These are phyloP conservation scores for Rhaphigaster nebulosa DNA, from an alignment of 2,888 invertebrate genomes.

Conservation along the genomic window DNA sequence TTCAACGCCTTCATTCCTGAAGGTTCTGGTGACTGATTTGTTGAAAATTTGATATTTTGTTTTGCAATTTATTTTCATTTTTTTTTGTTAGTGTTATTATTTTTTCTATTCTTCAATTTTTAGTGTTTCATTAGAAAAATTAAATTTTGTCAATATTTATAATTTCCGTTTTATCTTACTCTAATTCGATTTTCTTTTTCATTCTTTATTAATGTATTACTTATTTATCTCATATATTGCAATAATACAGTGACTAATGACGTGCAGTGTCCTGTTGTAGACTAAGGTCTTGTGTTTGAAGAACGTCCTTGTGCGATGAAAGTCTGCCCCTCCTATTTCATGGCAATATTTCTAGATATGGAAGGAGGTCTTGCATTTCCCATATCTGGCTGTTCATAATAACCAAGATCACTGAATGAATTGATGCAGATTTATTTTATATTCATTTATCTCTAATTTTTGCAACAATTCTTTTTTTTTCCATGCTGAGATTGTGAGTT, in stretches of 20 bases:
- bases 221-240: not conserved
- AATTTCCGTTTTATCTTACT: too few species aligned
- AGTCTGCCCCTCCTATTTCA: not conserved
- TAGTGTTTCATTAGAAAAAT: too few species aligned
- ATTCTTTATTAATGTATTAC: too few species aligned
- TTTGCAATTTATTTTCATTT: too few species aligned
- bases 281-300: not conserved
- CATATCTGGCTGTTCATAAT: not conserved
- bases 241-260: not conserved
- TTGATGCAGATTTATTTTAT: not conserved
- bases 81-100: too few species aligned
- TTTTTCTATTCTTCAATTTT: too few species aligned
- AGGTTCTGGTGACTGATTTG: too few species aligned
- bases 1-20: too few species aligned
- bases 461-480: not conserved
- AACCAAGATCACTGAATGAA: accelerated
- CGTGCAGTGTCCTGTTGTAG: not conserved
- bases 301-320: not conserved
- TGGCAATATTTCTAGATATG: conserved; percentile 9
- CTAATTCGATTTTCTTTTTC: too few species aligned
- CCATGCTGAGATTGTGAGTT: not conserved
- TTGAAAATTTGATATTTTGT: too few species aligned
- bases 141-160: too few species aligned
- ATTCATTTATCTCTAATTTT: not conserved
- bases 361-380: not conserved